A percentile compares a stretch with the other conserved stretches of the same genome.
phyloP scores from a whole-genome alignment of 2,113 vertebrate species.

The Bubalus kerabau region DNA sequence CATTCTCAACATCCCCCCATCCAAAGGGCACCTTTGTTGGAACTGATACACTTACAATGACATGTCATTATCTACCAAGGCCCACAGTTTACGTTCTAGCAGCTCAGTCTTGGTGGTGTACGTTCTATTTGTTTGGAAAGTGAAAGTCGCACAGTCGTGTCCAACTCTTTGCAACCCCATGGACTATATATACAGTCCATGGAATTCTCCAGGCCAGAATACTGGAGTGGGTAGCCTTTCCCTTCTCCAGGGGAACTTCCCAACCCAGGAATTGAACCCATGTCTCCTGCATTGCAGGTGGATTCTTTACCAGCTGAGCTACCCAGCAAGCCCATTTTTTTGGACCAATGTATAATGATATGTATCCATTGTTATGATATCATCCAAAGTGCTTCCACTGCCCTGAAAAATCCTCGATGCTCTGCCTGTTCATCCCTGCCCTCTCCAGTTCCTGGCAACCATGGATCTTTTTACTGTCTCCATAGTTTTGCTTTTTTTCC shows the following conservation, averaged over 20 bases:
- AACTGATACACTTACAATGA: accelerated
- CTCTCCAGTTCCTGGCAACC: not conserved
- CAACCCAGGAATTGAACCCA: not conserved
- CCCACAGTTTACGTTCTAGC: accelerated
- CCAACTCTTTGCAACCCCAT: not conserved
- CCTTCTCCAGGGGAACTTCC: not conserved
- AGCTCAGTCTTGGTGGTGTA: not conserved
- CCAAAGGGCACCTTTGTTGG: not conserved
- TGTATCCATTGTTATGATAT: not conserved
- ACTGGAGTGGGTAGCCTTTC: not conserved
- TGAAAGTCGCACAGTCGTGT: accelerated
- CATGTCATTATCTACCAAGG: not conserved
- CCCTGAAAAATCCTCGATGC: accelerated
- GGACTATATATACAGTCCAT: not conserved
- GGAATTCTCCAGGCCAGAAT: not conserved
- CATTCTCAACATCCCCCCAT: not conserved
- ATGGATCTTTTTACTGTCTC: not conserved
- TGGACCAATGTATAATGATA: not conserved
- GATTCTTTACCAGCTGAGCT: not conserved
- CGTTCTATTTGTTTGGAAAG: not conserved
- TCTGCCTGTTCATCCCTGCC: not conserved
- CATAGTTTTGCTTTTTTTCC: not conserved
- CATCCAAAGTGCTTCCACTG: accelerated
- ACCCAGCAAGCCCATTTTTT: not conserved
- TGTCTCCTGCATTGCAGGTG: not conserved